Base-by-base conservation (phyloP, 2,797 vertebrate species). In the Poeciliopsis infans region DNA sequence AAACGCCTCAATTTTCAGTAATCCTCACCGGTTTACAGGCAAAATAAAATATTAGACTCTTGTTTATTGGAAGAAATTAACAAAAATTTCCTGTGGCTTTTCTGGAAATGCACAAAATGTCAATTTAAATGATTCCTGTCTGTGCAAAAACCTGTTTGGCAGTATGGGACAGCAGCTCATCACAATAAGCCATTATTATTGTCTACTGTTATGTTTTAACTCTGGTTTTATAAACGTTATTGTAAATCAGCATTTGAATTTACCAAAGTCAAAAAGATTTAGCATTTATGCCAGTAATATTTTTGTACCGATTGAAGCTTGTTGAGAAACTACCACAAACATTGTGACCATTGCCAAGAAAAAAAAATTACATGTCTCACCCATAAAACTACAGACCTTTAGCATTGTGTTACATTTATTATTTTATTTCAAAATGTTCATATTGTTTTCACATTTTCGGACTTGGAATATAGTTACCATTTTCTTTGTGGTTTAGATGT, bases 1-100 rank as follows among this genome's bases (percentile, higher is more conserved):
- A 55, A 90, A 93, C 85, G 59, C 90, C 86, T 87, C 74, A 57
- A 28, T 11, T 0, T 20, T 79, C 55, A 28, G 57, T 59, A 25
- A 77, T 28, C 16, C 7, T 55, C 75, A 51, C 25, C 8, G 43
- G 41, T 61, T 72, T 51, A 75, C 36, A 31, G 10, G 25, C 66
- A 68, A 12, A 77, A 51, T 13, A 68, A 16, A 55, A 31, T 20
- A 66, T 72, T 41, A 18, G 36, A 3, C 49, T 31, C 13, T 18
- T 45, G 15, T n/a, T 72, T 31, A 72, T 10, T 47, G 20, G 28
- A 46, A 47, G 25, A 49, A 31, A 71, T 59, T 51, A 6, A 46
- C 47, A 72, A 8, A 7, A 5, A 36, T 33, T 47, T 68, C 25
- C 39, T 46, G 12, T 7, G 47, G 0, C 0, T 15, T 55, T 75